Evolutionary conservation across 1,140 invertebrate genomes (phyloP).

Genomic region (Brachionus koreanus): DNA sequence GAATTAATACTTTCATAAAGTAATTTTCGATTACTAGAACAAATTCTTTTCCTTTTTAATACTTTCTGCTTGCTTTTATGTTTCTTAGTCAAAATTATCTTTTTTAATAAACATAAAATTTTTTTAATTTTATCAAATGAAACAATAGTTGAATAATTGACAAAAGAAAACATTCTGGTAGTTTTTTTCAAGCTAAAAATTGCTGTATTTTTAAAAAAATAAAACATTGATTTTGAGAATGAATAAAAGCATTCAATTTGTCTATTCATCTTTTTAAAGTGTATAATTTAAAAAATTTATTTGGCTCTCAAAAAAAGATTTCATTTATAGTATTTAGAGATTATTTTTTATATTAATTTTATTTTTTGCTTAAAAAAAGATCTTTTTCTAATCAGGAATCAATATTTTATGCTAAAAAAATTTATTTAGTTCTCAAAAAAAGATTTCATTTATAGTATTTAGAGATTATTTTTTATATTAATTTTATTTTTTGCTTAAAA

Average conservation of each 20-base stretch:
- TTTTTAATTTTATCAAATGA: background rate
- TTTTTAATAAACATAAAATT: background rate
- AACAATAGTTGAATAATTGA: background rate
- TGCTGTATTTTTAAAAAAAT: background rate
- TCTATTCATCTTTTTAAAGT: background rate
- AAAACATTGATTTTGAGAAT: background rate
- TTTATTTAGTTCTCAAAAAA: no score
- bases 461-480: background rate
- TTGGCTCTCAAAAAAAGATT: no score
- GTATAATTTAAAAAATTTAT: background rate
- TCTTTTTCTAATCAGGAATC: no score
- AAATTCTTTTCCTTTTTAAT: background rate
- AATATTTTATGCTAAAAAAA: no score
- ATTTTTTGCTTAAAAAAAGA: background rate
- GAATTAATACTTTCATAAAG: background rate
- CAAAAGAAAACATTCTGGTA: background rate
- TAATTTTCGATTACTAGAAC: background rate
- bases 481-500: background rate
- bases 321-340: no score
- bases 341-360: no score
- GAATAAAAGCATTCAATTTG: background rate
- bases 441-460: background rate
- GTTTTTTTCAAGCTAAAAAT: background rate
- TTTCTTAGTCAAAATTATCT: background rate
- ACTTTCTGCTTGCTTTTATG: background rate